These are phyloP conservation scores for Loripinus fragilis DNA, from an alignment of 2,888 invertebrate genomes.

Conservation along the genomic window DNA sequence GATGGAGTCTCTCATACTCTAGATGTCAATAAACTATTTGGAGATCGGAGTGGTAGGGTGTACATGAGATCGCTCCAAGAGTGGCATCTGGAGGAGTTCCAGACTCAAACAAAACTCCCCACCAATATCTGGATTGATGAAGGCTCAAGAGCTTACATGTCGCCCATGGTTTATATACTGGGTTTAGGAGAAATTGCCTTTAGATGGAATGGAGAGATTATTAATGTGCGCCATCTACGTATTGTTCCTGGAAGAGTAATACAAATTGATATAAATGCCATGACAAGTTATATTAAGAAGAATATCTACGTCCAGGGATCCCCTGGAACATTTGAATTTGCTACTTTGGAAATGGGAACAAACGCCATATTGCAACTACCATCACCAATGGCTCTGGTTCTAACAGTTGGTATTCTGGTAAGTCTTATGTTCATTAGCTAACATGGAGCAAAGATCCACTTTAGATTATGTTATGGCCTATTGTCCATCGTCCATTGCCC, in stretches of 20 bases:
- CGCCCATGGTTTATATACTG: constrained; percentile 70
- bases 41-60: constrained; percentile 68
- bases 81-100: constrained; percentile 60
- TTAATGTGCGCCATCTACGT: constrained; percentile 71
- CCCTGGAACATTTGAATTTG: constrained; percentile 69
- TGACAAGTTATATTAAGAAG: constrained; percentile 63
- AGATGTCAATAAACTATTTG: constrained; percentile 57
- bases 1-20: constrained; percentile 51
- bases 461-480: no score
- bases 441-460: no score
- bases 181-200: constrained; percentile 73
- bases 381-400: constrained; percentile 65
- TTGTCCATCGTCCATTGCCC: no score
- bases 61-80: constrained; percentile 60
- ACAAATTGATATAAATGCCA: constrained; percentile 63
- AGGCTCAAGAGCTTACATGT: constrained; percentile 63
- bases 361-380: constrained; percentile 66
- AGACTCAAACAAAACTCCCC: constrained; percentile 62
- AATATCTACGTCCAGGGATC: constrained; percentile 57
- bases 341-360: constrained; percentile 71
- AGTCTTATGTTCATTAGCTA: constrained; percentile 31
- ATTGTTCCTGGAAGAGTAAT: constrained; percentile 71
- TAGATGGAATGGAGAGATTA: constrained; percentile 73
- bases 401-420: constrained; percentile 73
- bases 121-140: constrained; percentile 73